These are phyloP conservation scores for Pachyseris speciosa DNA, from an alignment of 64 coral and sea anemone species.

Conservation along the genomic window DNA sequence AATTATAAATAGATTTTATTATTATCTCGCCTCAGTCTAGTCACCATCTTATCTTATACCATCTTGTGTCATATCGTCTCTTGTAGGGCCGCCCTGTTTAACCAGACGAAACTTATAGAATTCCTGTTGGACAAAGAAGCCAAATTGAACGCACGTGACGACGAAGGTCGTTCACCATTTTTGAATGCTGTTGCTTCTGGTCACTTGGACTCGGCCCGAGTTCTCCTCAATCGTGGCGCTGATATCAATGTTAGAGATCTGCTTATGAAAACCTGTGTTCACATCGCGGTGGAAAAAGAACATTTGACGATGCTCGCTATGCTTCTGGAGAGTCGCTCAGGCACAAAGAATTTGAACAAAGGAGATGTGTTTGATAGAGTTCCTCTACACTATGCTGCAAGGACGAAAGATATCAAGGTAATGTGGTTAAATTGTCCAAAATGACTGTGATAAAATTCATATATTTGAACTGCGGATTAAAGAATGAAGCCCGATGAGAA, in stretches of 20 bases:
- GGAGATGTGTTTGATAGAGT: slow-evolving; percentile 73
- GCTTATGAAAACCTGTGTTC: slow-evolving; percentile 85
- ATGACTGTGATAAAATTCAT: too few relatives aligned
- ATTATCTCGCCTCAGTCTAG: too few relatives aligned
- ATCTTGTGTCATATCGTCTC: too few relatives aligned
- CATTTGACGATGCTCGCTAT: slow-evolving; percentile 56
- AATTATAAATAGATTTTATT: too few relatives aligned
- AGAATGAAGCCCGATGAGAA: too few relatives aligned
- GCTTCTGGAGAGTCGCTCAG: slow-evolving; percentile 40
- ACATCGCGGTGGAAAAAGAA: slow-evolving; percentile 79
- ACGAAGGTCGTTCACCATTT: slow-evolving; percentile 63
- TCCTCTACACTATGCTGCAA: slow-evolving; percentile 48
- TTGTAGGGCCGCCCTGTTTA: slow-evolving; percentile 49
- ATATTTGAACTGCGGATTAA: too few relatives aligned
- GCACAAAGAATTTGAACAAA: slow-evolving; percentile 45
- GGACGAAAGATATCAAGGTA: background rate
- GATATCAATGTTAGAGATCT: slow-evolving; percentile 33
- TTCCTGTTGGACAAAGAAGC: slow-evolving; percentile 59
- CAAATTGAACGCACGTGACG: slow-evolving; percentile 62
- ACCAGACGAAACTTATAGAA: slow-evolving; percentile 47
- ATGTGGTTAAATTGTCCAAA: background rate
- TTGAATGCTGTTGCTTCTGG: slow-evolving; percentile 64
- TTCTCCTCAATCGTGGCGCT: slow-evolving; percentile 67
- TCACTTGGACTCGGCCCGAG: slow-evolving; percentile 17
- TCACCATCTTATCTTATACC: too few relatives aligned